Conservation (phyloP, 2,797 vertebrate genomes). For the Paedocypris micromegethes region DNA sequence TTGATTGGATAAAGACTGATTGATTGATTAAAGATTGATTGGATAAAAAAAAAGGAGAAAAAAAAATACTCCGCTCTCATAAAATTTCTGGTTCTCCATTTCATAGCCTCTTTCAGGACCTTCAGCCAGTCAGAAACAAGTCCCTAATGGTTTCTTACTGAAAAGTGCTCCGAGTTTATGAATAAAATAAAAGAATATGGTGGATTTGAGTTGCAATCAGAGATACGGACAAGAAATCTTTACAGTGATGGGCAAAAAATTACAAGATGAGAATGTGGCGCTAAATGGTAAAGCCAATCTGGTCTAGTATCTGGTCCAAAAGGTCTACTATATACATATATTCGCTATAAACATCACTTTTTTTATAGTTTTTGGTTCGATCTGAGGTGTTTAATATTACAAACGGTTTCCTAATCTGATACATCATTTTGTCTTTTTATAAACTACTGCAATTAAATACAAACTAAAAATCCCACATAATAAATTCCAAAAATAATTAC, state of each 20-base stretch:
- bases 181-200: constrained; percentile 6
- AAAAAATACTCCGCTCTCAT: neutral
- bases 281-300: neutral
- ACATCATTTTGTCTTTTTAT: too few relatives aligned
- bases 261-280: constrained; percentile 8
- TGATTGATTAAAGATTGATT: constrained; percentile 16
- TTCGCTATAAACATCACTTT: too few relatives aligned
- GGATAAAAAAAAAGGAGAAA: neutral
- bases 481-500: constrained; percentile 42
- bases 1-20: constrained; percentile 1
- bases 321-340: too few relatives aligned
- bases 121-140: constrained; percentile 22
- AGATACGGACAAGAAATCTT: constrained; percentile 3
- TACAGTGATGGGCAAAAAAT: constrained; percentile 8
- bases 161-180: constrained; percentile 10
- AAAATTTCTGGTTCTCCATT: constrained; percentile 11
- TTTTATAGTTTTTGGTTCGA: too few relatives aligned
- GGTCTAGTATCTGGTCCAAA: too few relatives aligned
- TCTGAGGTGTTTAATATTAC: too few relatives aligned
- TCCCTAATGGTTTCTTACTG: neutral
- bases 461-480: too few relatives aligned
- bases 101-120: neutral
- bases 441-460: too few relatives aligned
- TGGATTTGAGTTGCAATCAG: constrained; percentile 14
- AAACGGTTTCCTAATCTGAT: too few relatives aligned